phyloP scores from a whole-genome alignment of 2,888 invertebrate species.

The Lasioglossum malachurum region DNA sequence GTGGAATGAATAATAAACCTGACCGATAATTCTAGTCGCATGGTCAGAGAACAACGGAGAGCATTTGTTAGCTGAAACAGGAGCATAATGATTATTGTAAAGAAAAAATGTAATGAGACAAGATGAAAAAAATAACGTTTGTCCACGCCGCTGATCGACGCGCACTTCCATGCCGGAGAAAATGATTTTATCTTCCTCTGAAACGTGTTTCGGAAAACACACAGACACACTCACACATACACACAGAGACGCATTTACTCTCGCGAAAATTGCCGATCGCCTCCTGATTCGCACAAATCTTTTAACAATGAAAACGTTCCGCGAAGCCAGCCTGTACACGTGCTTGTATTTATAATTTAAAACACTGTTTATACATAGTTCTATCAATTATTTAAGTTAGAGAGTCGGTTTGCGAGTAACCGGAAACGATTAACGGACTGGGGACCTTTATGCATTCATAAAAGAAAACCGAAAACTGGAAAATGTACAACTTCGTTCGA shows the following conservation, averaged over 20 bases:
- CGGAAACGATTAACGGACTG: background rate
- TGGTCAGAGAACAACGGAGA: slow-evolving; percentile 34
- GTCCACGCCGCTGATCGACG: slow-evolving; percentile 60
- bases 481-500: background rate
- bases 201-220: background rate
- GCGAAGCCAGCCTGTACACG: background rate
- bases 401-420: background rate
- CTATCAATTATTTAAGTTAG: slow-evolving; percentile 16
- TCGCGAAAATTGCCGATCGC: slow-evolving; percentile 20
- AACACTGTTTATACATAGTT: slow-evolving; percentile 14
- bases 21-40: slow-evolving; percentile 52
- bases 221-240: background rate
- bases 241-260: background rate
- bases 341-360: background rate
- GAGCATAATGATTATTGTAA: slow-evolving; percentile 8
- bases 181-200: slow-evolving; percentile 19
- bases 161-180: slow-evolving; percentile 38
- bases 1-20: slow-evolving; percentile 12
- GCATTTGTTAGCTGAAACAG: slow-evolving; percentile 16
- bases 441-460: background rate
- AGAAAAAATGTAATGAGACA: background rate
- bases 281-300: slow-evolving; percentile 55
- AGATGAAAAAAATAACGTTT: slow-evolving; percentile 12
- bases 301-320: slow-evolving; percentile 9
- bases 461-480: background rate